These are phyloP conservation scores for Callorhinus ursinus DNA, from an alignment of 2,113 vertebrate species.

Conservation along the genomic window DNA sequence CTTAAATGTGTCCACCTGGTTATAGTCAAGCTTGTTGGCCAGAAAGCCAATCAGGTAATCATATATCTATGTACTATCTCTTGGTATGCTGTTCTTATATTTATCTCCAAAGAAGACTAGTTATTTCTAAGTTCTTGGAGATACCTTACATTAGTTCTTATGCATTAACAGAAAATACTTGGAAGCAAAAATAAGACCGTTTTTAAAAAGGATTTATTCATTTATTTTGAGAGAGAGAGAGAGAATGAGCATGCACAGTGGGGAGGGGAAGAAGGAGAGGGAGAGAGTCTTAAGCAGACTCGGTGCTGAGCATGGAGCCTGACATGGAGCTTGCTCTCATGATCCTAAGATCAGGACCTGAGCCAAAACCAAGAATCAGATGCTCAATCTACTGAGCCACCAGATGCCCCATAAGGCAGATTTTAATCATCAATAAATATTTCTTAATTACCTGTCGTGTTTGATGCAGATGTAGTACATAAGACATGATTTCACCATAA, in stretches of 20 bases:
- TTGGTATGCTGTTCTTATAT: neutral
- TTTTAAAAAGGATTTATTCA: neutral
- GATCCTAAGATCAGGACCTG: neutral
- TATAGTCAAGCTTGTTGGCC: neutral
- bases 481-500: neutral
- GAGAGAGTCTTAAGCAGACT: neutral
- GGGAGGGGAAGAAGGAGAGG: neutral
- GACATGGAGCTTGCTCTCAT: neutral
- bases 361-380: neutral
- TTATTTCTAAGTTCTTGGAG: constrained; percentile 8
- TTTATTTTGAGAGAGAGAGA: neutral
- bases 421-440: neutral
- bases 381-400: neutral
- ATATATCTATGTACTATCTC: neutral
- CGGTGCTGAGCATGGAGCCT: neutral
- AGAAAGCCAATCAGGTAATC: neutral
- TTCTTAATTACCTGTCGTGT: neutral
- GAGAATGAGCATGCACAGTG: neutral
- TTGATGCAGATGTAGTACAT: neutral
- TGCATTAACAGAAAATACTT: constrained; percentile 41
- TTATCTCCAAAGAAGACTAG: neutral
- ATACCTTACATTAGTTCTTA: neutral
- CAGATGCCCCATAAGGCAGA: neutral
- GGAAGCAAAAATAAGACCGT: neutral
- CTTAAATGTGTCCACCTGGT: neutral